Conservation (phyloP, 2,113 vertebrate genomes). For the Willisornis vidua region DNA sequence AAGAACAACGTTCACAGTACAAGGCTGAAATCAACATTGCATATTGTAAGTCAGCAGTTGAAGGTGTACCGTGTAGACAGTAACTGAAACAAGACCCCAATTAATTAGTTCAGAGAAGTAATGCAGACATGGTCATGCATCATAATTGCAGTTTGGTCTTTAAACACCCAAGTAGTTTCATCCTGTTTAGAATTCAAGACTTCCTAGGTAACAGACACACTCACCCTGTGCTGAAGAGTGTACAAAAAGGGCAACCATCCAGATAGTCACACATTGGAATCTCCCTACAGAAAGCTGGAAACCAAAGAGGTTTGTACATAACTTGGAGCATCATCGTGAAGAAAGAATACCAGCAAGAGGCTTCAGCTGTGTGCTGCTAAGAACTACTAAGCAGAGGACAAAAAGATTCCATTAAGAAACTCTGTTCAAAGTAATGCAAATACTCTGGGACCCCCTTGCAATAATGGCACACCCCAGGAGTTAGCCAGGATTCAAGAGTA, state of each 20-base stretch:
- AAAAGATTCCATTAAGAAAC: not conserved
- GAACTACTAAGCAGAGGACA: not conserved
- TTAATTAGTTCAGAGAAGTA: not conserved
- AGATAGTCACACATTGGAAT: not conserved
- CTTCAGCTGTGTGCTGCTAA: not conserved
- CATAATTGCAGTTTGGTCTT: not conserved
- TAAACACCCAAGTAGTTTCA: not conserved
- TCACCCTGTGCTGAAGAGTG: not conserved
- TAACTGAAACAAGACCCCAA: conserved; percentile 60
- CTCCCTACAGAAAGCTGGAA: conserved; percentile 14
- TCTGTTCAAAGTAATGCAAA: conserved; percentile 18
- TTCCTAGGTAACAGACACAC: not conserved
- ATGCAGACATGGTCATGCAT: not conserved
- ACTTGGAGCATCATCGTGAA: not conserved
- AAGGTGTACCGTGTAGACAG: conserved; percentile 58
- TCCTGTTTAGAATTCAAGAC: conserved; percentile 45
- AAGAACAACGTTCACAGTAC: conserved; percentile 65
- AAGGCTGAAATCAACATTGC: conserved; percentile 67
- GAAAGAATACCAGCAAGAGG: conserved; percentile 29
- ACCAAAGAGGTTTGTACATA: not conserved
- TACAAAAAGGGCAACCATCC: not conserved
- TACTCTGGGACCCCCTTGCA: not conserved
- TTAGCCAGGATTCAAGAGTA: not conserved
- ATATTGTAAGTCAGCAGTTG: conserved; percentile 62
- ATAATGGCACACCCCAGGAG: not conserved